Evolutionary conservation across 2,888 invertebrate genomes (phyloP), one percentile per base, ranked within the genome.

Genomic region (Asteroscopus sphinx): DNA sequence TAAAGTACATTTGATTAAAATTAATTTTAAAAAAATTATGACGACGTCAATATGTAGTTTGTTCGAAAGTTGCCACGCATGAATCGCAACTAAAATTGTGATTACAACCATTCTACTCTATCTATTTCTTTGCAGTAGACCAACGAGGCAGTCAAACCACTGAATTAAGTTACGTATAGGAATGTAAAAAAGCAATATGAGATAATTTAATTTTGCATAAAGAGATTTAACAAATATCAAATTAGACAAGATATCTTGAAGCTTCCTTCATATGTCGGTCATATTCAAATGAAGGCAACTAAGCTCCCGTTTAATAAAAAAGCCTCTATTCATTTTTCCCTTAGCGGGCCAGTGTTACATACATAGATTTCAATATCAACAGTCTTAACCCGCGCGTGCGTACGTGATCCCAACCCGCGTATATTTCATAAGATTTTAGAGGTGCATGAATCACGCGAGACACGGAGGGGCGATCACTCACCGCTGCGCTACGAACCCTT

Each of bases 371-470:
- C 94, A 94, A 94, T 94, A 94, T 94, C 92, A 93, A 93, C 94
- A 93, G 90, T 90, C 88, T 90, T 92, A 91, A 89, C 89, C 90
- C 92, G 86, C 86, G 89, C 88, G 84, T 83, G 86, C 81, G 91
- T 90, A 93, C 94, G 93, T 94, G 94, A 91, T 92, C 83, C 84
- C 81, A 76, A 76, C 86, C 86, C 90, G 90, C 93, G 89, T 92
- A 94, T 94, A 94, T 94, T 94, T 94, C 94, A 94, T 94, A 94
- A 94, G 94, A 94, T 94, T 92, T 92, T 89, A 91, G 91, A 93
- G 93, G 92, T 93, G 92, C 93, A 94, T 94, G 94, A 94, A 94
- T 94, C 94, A 94, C 92, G 88, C 92, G 83, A 82, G 88, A 90
- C 94, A 94, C 94, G 94, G 74, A 88, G 84, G 83, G 89, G 90